phyloP scores from a whole-genome alignment of 1,140 invertebrate genomes.

The Lethrus apterus region DNA sequence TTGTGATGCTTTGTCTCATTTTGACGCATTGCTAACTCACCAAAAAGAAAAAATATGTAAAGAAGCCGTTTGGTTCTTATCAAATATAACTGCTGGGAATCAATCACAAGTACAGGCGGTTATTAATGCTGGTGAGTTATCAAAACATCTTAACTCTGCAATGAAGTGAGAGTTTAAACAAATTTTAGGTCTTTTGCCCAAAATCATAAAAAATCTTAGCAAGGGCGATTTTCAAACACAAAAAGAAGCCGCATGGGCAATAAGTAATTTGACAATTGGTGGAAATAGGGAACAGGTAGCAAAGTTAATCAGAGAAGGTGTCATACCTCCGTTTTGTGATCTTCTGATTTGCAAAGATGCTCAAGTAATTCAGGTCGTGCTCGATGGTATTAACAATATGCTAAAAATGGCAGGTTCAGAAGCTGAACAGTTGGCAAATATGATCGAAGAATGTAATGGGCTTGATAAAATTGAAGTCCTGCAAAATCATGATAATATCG shows the following conservation, averaged over 20 bases:
- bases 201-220: constrained; percentile 87
- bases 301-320: constrained; percentile 79
- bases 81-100: constrained; percentile 98
- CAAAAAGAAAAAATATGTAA: constrained; percentile 80
- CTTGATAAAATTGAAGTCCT: constrained; percentile 94
- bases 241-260: constrained; percentile 98
- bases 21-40: constrained; percentile 82
- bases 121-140: constrained; percentile 70
- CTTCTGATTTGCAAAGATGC: constrained; percentile 84
- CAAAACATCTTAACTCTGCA: not conserved
- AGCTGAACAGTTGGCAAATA: constrained; percentile 70
- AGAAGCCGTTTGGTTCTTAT: constrained; percentile 98
- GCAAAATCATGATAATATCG: constrained; percentile 96
- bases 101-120: constrained; percentile 97
- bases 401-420: constrained; percentile 68
- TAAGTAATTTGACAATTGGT: constrained; percentile 97
- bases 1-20: constrained; percentile 88
- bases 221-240: constrained; percentile 98
- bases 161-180: not conserved
- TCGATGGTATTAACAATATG: constrained; percentile 92
- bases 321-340: constrained; percentile 87
- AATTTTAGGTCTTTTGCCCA: constrained; percentile 65
- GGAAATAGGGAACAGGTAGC: constrained; percentile 88
- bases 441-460: constrained; percentile 87
- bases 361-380: constrained; percentile 57